phyloP scores from a whole-genome alignment of 2,888 invertebrate genomes.

The Eupithecia dodoneata region DNA sequence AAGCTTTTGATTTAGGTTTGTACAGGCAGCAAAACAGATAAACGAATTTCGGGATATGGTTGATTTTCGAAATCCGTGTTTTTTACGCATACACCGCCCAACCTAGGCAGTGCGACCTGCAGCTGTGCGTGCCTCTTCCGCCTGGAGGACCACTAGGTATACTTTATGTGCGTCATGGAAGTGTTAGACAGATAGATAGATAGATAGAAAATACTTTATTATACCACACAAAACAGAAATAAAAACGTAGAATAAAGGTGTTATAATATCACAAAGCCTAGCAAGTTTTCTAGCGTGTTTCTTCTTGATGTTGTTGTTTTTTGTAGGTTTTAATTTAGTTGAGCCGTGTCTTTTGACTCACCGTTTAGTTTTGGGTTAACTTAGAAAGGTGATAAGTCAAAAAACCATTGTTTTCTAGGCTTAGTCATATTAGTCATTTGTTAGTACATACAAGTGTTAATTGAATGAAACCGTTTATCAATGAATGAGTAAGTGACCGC shows the following conservation, averaged over 20 bases:
- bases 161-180: too few species aligned
- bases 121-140: too few species aligned
- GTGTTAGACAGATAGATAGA: too few species aligned
- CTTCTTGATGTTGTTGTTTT: too few species aligned
- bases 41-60: not conserved
- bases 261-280: too few species aligned
- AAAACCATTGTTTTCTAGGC: conserved; percentile 26
- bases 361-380: not conserved
- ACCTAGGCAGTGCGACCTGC: too few species aligned
- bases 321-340: not conserved
- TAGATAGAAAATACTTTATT: too few species aligned
- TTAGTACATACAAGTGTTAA: conserved; percentile 28
- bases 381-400: not conserved
- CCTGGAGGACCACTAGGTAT: too few species aligned
- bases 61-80: not conserved
- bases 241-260: too few species aligned
- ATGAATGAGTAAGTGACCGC: conserved; percentile 30
- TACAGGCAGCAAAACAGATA: not conserved
- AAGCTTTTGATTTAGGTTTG: not conserved
- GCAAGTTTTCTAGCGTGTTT: too few species aligned
- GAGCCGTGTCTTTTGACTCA: not conserved
- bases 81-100: too few species aligned
- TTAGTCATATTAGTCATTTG: conserved; percentile 17
- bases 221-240: too few species aligned
- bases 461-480: conserved; percentile 3